Base-by-base conservation (phyloP, 2,113 vertebrate species). In the Aphyosemion australe region DNA sequence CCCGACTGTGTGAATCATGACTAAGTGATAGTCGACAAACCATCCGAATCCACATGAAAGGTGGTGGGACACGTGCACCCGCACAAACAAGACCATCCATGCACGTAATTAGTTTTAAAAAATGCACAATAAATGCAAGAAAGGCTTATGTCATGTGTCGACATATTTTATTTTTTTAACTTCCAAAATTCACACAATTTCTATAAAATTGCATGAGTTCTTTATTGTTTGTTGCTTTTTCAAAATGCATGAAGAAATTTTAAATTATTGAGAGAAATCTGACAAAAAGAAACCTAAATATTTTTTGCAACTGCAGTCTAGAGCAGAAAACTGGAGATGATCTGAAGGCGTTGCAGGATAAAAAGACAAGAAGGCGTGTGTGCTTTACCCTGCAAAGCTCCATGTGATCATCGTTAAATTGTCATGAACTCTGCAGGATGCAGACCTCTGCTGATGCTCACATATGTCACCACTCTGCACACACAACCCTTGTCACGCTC, bases 331-430 rank as follows among this genome's bases (percentile, higher is more conserved):
- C 26, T n/a, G n/a, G 5, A 26, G 26, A 26, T 26, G 3, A 26
- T 26, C 3, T 26, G 26, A 37, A 6, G 34, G 34, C 0, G 5
- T 37, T 76, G 68, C 72, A 75, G 82, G 65, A 79, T 81, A 78
- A 45, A 84, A 60, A 61, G 16, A 31, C 21, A 14, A 37, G 34
- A 31, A 50, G 14, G 19, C 20, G 13, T 21, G 62, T 50, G 65
- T 42, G 32, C 34, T 2, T 18, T 59, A 52, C 5, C 12, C 18
- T 19, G 48, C 47, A 57, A 50, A 31, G 52, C 67, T 67, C 20
- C 3, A 11, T 61, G 37, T 31, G 39, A 75, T 69, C 63, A 63
- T 53, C 20, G 16, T 37, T 37, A 43, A 58, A 31, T 57, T 48
- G 13, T 5, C 21, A 16, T 45, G 58, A 61, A 61, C 58, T 41